Evolutionary conservation across 2,113 vertebrate species (phyloP).

Genomic region (Urocolius indicus): DNA sequence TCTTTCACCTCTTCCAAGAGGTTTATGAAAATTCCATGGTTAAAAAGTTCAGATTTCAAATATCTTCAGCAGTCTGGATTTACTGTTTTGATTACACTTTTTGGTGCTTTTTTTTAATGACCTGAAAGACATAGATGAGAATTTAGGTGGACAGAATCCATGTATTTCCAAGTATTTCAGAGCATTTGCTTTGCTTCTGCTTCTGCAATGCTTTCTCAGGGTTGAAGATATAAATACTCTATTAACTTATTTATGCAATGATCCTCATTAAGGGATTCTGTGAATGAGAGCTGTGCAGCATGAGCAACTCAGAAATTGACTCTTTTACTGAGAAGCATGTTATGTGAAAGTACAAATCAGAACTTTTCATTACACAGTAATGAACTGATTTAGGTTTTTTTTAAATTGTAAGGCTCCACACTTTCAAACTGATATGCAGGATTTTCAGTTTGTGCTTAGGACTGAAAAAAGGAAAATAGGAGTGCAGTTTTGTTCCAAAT

Average conservation of each 20-base stretch:
- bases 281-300: neutral
- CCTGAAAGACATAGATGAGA: neutral
- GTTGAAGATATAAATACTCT: neutral
- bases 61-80: neutral
- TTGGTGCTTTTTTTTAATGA: neutral
- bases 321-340: neutral
- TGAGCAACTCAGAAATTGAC: neutral
- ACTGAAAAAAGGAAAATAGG: neutral
- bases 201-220: neutral
- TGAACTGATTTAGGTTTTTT: neutral
- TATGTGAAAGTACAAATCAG: neutral
- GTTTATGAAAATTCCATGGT: neutral
- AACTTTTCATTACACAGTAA: neutral
- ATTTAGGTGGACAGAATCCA: neutral
- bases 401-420: neutral
- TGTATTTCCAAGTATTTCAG: neutral
- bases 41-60: neutral
- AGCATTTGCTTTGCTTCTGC: neutral
- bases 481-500: slow-evolving; percentile 46
- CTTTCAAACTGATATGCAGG: neutral
- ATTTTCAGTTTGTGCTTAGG: slow-evolving; percentile 30
- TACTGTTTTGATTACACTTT: neutral
- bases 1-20: neutral
- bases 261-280: neutral
- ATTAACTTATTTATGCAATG: neutral